Conservation (phyloP, 2,113 vertebrate species). For the Zootoca vivipara region DNA sequence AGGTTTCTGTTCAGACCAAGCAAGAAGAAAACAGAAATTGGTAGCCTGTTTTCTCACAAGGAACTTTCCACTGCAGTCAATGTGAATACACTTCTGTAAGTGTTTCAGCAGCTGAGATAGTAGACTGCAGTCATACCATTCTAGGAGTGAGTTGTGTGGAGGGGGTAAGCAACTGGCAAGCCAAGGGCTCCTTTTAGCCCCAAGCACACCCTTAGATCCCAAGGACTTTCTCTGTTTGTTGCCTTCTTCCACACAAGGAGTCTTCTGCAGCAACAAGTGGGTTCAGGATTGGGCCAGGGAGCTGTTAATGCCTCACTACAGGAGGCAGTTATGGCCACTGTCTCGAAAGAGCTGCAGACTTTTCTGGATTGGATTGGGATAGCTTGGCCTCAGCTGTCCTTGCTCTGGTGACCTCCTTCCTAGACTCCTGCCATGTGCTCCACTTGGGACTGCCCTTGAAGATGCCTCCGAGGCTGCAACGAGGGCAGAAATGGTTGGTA, state of each 20-base stretch:
- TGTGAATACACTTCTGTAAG: neutral
- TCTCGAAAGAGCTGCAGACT: no score
- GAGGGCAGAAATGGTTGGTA: no score
- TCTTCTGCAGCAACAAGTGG: neutral
- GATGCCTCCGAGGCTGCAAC: no score
- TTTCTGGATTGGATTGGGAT: no score
- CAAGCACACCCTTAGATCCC: neutral
- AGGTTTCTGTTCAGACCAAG: neutral
- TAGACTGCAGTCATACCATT: neutral
- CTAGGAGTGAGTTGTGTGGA: neutral
- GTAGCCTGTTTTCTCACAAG: neutral
- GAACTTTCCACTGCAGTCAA: neutral
- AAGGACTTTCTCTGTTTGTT: neutral
- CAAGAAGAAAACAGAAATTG: neutral
- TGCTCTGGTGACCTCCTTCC: no score
- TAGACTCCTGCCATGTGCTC: no score
- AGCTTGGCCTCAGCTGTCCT: no score
- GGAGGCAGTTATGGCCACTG: no score
- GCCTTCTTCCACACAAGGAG: neutral
- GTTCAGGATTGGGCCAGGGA: neutral
- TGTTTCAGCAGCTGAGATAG: neutral
- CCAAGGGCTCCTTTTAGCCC: neutral
- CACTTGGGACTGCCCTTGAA: no score
- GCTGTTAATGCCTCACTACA: no score
- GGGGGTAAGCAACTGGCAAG: no score